A percentile compares a stretch with the other conserved stretches of the same genome.
phyloP scores from a whole-genome alignment of 2,113 vertebrate species.

The Xyliphius kryptos region DNA sequence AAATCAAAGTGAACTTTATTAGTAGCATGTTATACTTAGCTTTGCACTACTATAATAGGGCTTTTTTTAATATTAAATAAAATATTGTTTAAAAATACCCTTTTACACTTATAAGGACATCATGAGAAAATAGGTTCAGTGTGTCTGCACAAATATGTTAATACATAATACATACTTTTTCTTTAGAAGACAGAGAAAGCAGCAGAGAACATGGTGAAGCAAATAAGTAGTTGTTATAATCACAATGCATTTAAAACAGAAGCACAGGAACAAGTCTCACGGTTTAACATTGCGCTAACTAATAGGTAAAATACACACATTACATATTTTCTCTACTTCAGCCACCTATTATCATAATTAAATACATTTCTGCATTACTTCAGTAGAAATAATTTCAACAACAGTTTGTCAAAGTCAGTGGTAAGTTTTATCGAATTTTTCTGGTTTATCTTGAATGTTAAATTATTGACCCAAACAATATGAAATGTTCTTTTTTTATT shows the following conservation, averaged over 20 bases:
- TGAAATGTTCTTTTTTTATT: too few relatives aligned
- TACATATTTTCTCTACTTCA: background rate
- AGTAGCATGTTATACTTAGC: too few relatives aligned
- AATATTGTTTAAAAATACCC: too few relatives aligned
- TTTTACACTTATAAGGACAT: too few relatives aligned
- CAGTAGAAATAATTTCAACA: slow-evolving; percentile 49
- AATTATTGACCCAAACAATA: background rate
- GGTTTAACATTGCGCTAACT: slow-evolving; percentile 14
- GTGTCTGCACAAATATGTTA: too few relatives aligned
- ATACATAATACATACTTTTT: too few relatives aligned
- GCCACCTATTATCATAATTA: background rate
- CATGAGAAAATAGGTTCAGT: too few relatives aligned
- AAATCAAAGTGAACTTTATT: too few relatives aligned
- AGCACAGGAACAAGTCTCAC: slow-evolving; percentile 16
- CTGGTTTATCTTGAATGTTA: background rate
- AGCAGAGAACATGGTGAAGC: slow-evolving; percentile 29
- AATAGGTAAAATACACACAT: slow-evolving; percentile 44
- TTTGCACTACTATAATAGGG: too few relatives aligned
- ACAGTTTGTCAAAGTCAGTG: slow-evolving; percentile 38
- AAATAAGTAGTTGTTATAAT: slow-evolving; percentile 57
- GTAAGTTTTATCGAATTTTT: background rate
- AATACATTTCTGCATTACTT: slow-evolving; percentile 13
- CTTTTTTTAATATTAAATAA: too few relatives aligned
- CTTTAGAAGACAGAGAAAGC: background rate
- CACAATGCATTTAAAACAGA: slow-evolving; percentile 15